phyloP scores from a whole-genome alignment of 1,140 invertebrate genomes.

The Doryteuthis pealeii region DNA sequence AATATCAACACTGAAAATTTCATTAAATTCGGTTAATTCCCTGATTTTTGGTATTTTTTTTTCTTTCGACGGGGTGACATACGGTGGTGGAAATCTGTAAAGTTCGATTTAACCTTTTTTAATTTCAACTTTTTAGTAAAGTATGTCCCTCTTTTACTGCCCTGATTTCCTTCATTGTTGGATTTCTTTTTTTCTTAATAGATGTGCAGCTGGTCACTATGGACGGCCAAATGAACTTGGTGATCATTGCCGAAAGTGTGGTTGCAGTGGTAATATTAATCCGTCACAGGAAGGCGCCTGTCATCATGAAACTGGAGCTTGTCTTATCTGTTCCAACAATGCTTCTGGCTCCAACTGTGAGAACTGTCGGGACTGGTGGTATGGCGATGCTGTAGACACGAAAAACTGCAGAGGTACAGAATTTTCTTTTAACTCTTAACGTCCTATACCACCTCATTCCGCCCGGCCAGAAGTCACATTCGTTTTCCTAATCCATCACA shows the following conservation, averaged over 20 bases:
- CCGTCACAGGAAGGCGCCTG: constrained; percentile 76
- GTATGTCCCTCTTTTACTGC: too few relatives aligned
- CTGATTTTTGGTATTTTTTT: too few relatives aligned
- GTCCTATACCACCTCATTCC: too few relatives aligned
- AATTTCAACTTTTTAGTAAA: too few relatives aligned
- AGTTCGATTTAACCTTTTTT: too few relatives aligned
- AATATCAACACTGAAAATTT: too few relatives aligned
- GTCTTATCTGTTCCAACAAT: constrained; percentile 88
- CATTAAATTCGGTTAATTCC: too few relatives aligned
- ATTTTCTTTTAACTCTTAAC: too few relatives aligned
- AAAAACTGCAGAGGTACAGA: constrained; percentile 82
- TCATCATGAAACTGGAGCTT: constrained; percentile 85
- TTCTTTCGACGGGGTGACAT: too few relatives aligned
- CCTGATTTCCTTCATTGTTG: background rate
- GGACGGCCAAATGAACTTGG: constrained; percentile 42
- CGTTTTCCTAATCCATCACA: too few relatives aligned
- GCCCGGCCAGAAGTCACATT: too few relatives aligned
- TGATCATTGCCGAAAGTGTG: constrained; percentile 76
- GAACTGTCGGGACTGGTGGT: constrained; percentile 80
- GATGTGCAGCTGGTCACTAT: constrained; percentile 54
- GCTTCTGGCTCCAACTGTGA: constrained; percentile 91
- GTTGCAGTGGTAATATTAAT: constrained; percentile 96
- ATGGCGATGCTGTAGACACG: constrained; percentile 82
- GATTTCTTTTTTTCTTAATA: constrained; percentile 11
- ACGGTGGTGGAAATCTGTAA: too few relatives aligned